These are phyloP conservation scores for Notolepis coatsorum DNA, from an alignment of 2,797 vertebrate genomes.

Conservation along the genomic window DNA sequence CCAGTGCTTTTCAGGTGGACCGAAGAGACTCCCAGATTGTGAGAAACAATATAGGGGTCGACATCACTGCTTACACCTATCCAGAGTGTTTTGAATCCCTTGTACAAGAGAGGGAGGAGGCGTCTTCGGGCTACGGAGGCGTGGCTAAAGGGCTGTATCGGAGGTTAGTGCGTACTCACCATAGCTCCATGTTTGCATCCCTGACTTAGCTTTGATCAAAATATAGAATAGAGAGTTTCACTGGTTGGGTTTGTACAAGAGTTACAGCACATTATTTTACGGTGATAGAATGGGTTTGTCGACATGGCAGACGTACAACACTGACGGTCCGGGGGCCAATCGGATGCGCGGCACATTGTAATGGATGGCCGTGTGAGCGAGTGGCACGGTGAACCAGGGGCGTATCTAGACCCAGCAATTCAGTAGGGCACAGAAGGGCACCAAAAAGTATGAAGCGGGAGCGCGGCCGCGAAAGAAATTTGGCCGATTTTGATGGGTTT, in stretches of 20 bases:
- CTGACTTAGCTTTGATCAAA: constrained; percentile 89
- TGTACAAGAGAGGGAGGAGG: neutral
- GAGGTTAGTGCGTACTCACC: constrained; percentile 83
- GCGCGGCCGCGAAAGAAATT: too few relatives aligned
- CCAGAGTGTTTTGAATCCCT: neutral
- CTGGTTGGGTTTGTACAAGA: constrained; percentile 67
- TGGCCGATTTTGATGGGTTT: too few relatives aligned
- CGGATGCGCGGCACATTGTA: constrained; percentile 42
- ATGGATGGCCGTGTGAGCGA: constrained; percentile 28
- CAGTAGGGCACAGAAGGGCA: too few relatives aligned
- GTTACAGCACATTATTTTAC: constrained; percentile 59
- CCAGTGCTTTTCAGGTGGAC: too few relatives aligned
- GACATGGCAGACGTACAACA: constrained; percentile 75
- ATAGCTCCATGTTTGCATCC: constrained; percentile 89
- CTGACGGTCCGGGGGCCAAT: constrained; percentile 56
- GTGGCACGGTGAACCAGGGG: too few relatives aligned
- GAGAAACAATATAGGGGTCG: neutral
- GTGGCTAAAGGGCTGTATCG: constrained; percentile 70
- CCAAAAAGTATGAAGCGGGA: too few relatives aligned
- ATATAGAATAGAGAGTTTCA: constrained; percentile 88
- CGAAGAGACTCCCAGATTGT: too few relatives aligned
- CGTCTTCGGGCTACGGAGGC: constrained; percentile 51
- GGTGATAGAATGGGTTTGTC: constrained; percentile 67
- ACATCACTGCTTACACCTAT: neutral
- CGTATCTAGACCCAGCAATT: too few relatives aligned